A percentile compares a stretch with the other conserved stretches of the same genome.
These are phyloP conservation scores for Eleutherodactylus coqui DNA, from an alignment of 2,797 vertebrate species.

Conservation along the genomic window DNA sequence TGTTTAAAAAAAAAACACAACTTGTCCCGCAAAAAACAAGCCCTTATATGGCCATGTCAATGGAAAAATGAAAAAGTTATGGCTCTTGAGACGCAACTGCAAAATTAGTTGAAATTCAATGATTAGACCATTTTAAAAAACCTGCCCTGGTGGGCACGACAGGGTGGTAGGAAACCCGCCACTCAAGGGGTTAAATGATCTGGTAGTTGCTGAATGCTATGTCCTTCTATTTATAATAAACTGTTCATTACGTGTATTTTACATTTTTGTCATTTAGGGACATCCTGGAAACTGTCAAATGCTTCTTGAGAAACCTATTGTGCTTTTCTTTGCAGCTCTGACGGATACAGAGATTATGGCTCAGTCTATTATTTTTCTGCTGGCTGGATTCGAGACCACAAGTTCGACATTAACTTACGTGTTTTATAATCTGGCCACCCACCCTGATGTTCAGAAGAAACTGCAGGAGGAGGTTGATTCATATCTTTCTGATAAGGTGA, in stretches of 20 bases:
- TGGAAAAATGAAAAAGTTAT: no score
- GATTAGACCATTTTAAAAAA: no score
- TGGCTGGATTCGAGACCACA: conserved; percentile 81
- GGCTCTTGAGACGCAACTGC: no score
- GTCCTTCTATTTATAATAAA: no score
- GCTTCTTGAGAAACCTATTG: background rate
- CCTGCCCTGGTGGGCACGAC: no score
- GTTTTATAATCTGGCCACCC: conserved; percentile 77
- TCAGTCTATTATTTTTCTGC: conserved; percentile 80
- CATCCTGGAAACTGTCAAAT: background rate
- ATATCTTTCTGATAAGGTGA: conserved; percentile 77
- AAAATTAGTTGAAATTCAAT: no score
- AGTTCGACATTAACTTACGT: conserved; percentile 75
- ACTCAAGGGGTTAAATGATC: no score
- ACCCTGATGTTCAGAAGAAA: conserved; percentile 74
- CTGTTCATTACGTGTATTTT: background rate
- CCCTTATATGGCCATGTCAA: no score
- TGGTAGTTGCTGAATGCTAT: no score
- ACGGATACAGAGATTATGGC: conserved; percentile 84
- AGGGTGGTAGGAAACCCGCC: no score
- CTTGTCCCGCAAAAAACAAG: no score
- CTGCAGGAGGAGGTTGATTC: conserved; percentile 80
- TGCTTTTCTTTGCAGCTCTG: conserved; percentile 73
- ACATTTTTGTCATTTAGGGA: background rate
- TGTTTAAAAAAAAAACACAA: no score